A percentile compares a stretch with the other conserved stretches of the same genome.
phyloP scores from a whole-genome alignment of 2,113 vertebrate species.

The Neolamprologus hecqui region DNA sequence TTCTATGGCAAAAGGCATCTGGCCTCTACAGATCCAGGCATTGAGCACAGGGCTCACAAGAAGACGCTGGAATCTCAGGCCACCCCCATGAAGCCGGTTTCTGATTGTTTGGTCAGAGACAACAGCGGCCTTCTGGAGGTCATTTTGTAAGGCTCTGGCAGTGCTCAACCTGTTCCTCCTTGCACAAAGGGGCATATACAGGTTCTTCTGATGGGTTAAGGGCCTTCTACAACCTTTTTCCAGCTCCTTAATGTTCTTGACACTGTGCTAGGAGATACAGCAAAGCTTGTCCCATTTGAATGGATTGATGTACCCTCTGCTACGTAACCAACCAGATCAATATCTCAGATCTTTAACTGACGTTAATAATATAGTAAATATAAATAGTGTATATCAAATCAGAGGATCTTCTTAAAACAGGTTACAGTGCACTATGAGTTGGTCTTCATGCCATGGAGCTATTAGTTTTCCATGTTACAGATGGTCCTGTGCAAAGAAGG shows the following conservation, averaged over 20 bases:
- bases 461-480: background rate
- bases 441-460: background rate
- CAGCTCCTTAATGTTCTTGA: background rate
- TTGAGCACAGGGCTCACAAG: background rate
- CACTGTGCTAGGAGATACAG: background rate
- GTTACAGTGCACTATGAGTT: background rate
- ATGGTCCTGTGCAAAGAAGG: background rate
- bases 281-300: background rate
- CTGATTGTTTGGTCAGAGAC: background rate
- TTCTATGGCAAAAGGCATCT: background rate
- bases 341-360: background rate
- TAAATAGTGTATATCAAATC: background rate
- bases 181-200: background rate
- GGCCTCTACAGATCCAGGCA: fast-evolving
- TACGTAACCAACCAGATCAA: background rate
- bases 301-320: background rate
- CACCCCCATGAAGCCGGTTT: background rate
- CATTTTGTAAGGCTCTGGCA: background rate
- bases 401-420: background rate
- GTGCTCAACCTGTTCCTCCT: background rate
- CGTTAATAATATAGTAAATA: background rate
- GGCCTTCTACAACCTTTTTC: background rate
- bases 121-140: background rate
- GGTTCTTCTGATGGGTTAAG: background rate
- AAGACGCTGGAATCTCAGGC: background rate